A percentile compares a stretch with the other conserved stretches of the same genome.
These are phyloP conservation scores for Speoplatyrhinus poulsoni DNA, from an alignment of 2,113 vertebrate species.

Conservation along the genomic window DNA sequence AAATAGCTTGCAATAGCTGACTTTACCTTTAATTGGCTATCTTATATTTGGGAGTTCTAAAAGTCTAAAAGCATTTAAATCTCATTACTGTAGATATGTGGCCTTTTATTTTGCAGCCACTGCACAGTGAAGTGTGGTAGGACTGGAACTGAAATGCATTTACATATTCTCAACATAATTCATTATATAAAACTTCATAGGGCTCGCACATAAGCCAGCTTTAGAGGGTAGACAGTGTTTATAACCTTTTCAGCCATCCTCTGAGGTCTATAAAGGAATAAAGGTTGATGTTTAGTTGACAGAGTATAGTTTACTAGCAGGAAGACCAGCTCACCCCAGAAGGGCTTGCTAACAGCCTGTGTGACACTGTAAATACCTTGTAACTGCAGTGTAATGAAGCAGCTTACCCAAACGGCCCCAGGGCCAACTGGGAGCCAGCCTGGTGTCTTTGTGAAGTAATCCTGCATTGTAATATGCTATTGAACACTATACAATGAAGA, in stretches of 20 bases:
- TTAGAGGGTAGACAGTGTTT: not conserved
- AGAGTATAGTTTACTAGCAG: not conserved
- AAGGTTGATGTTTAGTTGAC: not conserved
- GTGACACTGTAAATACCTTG: constrained; percentile 16
- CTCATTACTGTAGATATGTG: not conserved
- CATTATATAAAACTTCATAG: not conserved
- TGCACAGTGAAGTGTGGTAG: not conserved
- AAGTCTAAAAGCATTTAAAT: not conserved
- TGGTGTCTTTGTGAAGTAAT: constrained; percentile 41
- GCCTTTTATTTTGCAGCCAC: not conserved
- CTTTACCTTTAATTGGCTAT: not conserved
- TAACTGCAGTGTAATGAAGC: constrained; percentile 28
- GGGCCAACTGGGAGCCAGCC: constrained; percentile 30
- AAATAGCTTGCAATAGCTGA: too few relatives aligned
- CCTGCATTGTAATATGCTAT: constrained; percentile 26
- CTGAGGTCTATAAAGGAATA: not conserved
- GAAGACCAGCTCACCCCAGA: constrained; percentile 9
- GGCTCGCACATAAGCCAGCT: not conserved
- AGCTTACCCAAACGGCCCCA: constrained; percentile 33
- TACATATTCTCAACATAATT: not conserved
- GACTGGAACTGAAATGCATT: not conserved
- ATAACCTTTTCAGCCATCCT: not conserved
- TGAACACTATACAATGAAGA: not conserved
- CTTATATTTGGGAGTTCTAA: not conserved
- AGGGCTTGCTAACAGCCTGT: constrained; percentile 13